Evolutionary conservation across 2,888 invertebrate genomes (phyloP), one percentile per base, ranked within the genome.

Genomic region (Hypercompe scribonia): DNA sequence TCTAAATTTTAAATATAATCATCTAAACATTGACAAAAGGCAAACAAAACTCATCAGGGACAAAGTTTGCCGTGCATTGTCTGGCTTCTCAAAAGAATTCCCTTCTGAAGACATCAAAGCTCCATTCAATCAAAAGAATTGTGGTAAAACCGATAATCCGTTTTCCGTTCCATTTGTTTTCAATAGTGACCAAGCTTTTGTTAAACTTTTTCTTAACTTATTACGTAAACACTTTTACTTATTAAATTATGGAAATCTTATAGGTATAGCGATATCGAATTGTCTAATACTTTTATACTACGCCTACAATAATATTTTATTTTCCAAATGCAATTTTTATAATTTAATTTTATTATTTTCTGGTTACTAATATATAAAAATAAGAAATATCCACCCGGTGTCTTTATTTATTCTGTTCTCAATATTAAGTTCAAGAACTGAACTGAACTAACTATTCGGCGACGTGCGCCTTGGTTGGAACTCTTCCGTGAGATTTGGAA

Each of bases 161-260:
- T 75, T 74, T 85, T 86, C 84, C 83, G 76, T 81, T 81, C 79
- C 85, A 88, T 87, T 86, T 84, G 80, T 84, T 85, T 84, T 82
- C 83, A 83, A 88, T 84, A 78, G 81, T 67, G 75, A 75, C 77
- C 77, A 64, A 61, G 73, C 80, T 78, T 84, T 86, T 83, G 80
- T 81, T 72, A 79, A 74, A 70, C 70, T 81, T 75, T 78, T 73
- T 71, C 74, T 75, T 68, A 33, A 50, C 13, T 24, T 67, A 21
- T 65, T 42, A 39, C 18, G 13, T 33, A 39, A n/a, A 28, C 18
- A 33, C 24, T 11, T 58, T 5, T 46, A 46, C 4, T 46, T 46
- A 46, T 46, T 42, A 50, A 42, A 15, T 28, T 65, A 39, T 28
- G 28, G 3, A 58, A 28, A 11, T 13, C 28, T 46, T 21, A 3